Conservation (phyloP, 2,797 vertebrate genomes). For the Chaenodraco wilsoni region DNA sequence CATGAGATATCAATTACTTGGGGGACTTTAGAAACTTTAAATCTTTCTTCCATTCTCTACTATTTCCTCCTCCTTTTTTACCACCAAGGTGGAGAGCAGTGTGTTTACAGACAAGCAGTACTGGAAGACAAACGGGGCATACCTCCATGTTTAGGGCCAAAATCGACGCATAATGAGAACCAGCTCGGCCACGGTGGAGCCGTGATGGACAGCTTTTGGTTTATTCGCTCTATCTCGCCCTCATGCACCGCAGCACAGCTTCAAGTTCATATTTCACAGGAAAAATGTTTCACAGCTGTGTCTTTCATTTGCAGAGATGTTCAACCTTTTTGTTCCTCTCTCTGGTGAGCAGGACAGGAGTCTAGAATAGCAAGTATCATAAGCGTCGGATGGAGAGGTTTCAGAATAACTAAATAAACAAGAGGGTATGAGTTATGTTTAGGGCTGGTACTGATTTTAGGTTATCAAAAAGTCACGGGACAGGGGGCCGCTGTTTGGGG, state of each 20-base stretch:
- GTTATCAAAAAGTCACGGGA: neutral
- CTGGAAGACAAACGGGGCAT: constrained; percentile 44
- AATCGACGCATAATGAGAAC: constrained; percentile 61
- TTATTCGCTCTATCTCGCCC: constrained; percentile 21
- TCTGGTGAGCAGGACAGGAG: constrained; percentile 19
- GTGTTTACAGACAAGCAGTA: constrained; percentile 59
- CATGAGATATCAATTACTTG: constrained; percentile 67
- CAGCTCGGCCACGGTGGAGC: constrained; percentile 39
- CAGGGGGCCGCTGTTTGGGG: neutral
- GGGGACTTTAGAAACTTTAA: constrained; percentile 37
- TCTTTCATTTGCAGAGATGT: constrained; percentile 24
- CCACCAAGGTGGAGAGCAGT: constrained; percentile 57
- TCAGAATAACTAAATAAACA: constrained; percentile 22
- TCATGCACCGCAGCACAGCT: constrained; percentile 16
- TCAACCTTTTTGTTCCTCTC: constrained; percentile 4
- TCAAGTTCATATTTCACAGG: constrained; percentile 49
- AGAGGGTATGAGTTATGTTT: constrained; percentile 17
- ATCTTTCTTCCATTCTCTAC: constrained; percentile 40
- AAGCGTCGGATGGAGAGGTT: constrained; percentile 5
- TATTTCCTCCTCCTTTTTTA: constrained; percentile 44
- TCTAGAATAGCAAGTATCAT: constrained; percentile 17
- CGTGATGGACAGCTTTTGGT: constrained; percentile 51
- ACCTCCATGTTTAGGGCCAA: constrained; percentile 54
- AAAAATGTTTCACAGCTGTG: constrained; percentile 28
- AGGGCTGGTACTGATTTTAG: neutral